Evolutionary conservation across 1,140 invertebrate genomes (phyloP).

Genomic region (Drosophila truncata): DNA sequence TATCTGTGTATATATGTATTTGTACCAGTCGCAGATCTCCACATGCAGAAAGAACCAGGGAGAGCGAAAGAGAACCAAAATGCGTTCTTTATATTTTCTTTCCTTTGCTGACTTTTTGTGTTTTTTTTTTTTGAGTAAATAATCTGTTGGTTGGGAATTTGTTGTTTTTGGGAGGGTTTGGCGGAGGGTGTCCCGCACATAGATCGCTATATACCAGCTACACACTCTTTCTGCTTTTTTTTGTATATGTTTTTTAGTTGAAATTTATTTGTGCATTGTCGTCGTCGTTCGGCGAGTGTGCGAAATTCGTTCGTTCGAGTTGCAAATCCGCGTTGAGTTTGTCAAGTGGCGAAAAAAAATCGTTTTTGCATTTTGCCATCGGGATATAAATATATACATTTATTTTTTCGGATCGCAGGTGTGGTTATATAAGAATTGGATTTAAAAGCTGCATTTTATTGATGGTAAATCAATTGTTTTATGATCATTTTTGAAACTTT

Average conservation of each 20-base stretch:
- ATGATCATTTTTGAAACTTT: accelerated
- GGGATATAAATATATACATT: background rate
- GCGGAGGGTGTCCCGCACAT: conserved; percentile 22
- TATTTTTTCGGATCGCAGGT: conserved; percentile 13
- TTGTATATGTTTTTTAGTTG: conserved; percentile 34
- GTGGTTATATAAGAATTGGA: conserved; percentile 14
- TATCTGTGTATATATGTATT: conserved; percentile 21
- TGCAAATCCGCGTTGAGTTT: conserved; percentile 27
- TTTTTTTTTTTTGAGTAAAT: conserved; percentile 56
- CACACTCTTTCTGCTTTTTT: background rate
- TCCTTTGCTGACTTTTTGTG: conserved; percentile 28
- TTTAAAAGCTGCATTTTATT: background rate
- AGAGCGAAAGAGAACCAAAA: conserved; percentile 36
- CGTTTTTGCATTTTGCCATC: conserved; percentile 24
- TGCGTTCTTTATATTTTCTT: conserved; percentile 64
- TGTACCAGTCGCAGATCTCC: conserved; percentile 77
- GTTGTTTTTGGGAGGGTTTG: conserved; percentile 8
- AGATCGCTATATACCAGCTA: conserved; percentile 29
- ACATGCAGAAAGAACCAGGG: conserved; percentile 44
- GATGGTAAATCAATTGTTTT: background rate
- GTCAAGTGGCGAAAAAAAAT: conserved; percentile 19
- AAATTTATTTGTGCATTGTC: conserved; percentile 48
- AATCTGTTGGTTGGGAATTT: conserved; percentile 68
- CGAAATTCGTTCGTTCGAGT: conserved; percentile 30
- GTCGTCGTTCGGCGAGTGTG: conserved; percentile 29